Conservation (phyloP, 2,113 vertebrate genomes). For the Kobus ellipsiprymnus region DNA sequence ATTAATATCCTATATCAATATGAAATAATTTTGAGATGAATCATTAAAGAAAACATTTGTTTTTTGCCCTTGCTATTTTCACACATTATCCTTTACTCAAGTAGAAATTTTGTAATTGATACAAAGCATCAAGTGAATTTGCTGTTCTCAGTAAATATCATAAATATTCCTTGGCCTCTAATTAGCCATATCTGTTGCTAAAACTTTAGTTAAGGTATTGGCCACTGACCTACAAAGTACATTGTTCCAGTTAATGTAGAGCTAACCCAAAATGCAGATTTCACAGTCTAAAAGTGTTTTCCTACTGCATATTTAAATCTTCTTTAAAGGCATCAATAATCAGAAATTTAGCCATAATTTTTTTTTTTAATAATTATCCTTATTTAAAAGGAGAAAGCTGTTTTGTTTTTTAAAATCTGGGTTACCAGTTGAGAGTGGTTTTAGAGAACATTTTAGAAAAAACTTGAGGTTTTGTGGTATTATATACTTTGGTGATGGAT, state of each 20-base stretch:
- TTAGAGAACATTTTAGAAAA: slow-evolving; percentile 34
- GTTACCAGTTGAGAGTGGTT: not conserved
- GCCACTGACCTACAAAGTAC: not conserved
- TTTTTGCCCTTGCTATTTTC: slow-evolving; percentile 7
- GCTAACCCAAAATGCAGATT: slow-evolving; percentile 18
- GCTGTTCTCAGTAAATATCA: not conserved
- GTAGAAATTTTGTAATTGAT: not conserved
- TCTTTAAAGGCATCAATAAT: not conserved
- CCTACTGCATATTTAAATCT: not conserved
- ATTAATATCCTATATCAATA: not conserved
- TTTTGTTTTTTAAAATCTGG: not conserved
- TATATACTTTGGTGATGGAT: not conserved
- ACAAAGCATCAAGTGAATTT: slow-evolving; percentile 21
- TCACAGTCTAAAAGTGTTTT: not conserved
- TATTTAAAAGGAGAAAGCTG: not conserved
- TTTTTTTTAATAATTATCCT: not conserved
- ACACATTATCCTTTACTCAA: not conserved
- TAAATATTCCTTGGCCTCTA: not conserved
- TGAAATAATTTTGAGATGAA: slow-evolving; percentile 1
- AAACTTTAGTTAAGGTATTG: not conserved
- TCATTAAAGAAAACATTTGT: not conserved
- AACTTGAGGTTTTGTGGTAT: not conserved
- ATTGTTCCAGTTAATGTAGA: not conserved
- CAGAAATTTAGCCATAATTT: not conserved
- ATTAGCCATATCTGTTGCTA: not conserved